Base-by-base conservation (phyloP, 1,140 invertebrate genomes). In the Leguminivora glycinivorella region DNA sequence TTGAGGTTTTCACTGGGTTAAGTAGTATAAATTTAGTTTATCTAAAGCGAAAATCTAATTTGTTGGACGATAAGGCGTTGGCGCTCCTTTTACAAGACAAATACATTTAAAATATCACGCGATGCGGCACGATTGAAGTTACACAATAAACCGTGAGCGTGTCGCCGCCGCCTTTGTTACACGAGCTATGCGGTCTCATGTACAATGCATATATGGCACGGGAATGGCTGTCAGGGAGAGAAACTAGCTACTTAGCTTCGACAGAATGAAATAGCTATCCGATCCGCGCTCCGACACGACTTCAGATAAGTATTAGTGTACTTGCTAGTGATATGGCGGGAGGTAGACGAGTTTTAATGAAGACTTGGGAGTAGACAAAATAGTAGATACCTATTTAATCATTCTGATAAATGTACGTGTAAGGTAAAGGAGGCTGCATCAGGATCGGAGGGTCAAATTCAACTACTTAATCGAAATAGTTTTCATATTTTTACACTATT, bases 221-320 rank as follows among this genome's bases (percentile, higher is more conserved):
- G 58, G n/a, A 63, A 34, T 31, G 26, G 58, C 58, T 63, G 58
- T 22, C 58, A 29, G 56, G 12, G 56, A 26, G 58, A 34, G 17
- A 63, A 34, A 63, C 58, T 63, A 40, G 29, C 56, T 60, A 26
- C 56, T 63, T 63, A n/a, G 58, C 26, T 25, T 58, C 22, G 5
- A 63, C n/a, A 14, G n/a, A 19, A 63, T 63, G 58, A n/a, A 22
- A 63, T 63, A 29, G 17, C 10, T 25, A 60, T 31, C 34, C 34
- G 10, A 38, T 38, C 14, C 12, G 10, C 10, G 34, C 1, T 12
- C 34, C 10, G 10, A 38, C 34, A 1, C 10, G 34, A 38, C 34
- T 38, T 38, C 14, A 38, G 10, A 4, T 38, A 38, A 38, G 34
- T 38, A 12, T 38, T 38, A 38, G 34, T 14, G 14, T 14, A 38